Base-by-base conservation (phyloP, 1,140 invertebrate species). In the Achatina immaculata region DNA sequence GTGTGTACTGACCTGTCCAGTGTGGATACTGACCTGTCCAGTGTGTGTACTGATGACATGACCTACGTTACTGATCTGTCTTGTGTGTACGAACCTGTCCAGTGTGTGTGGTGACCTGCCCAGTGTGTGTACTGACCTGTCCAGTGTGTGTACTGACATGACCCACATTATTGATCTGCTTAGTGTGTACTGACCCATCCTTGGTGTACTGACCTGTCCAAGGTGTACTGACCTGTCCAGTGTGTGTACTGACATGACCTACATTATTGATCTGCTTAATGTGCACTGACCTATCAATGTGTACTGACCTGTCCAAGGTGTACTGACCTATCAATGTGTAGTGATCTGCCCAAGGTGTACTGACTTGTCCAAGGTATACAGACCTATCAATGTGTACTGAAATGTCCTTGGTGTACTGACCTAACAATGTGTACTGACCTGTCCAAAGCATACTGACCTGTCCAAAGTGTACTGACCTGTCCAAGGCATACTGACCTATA, bases 391-490 rank as follows among this genome's bases (percentile, higher is more conserved):
- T 34, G 31, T 65, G 62, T 38, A 81, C 83, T 80, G 71, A 93
- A 92, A 93, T 90, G 90, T 99, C 97, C 69, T 99, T 85, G 65
- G 95, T 95, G 91, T 99, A 99, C 86, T 96, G 93, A 84, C 97
- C 68, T 40, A 11, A 51, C 48, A n/a, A 28, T 34, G 31, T 65
- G 62, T 38, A 81, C 83, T 80, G 71, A 93, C 92, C 93, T 90
- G 90, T 99, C 97, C 69, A 99, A 85, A 66, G 95, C 95, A 91
- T 99, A 99, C 86, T 96, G 93, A 84, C 97, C 68, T 40, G 19
- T 36, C 19, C 36, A 34, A 40, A 6, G 36, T 69, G 28, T 36
- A 34, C 9, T 69, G 31, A 69, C 68, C 68, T 69, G 68, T 36
- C 36, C 24, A 48, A 19, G 7, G 62, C 11, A 24, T 48, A 48